Base-by-base conservation (phyloP, 2,888 invertebrate species). In the Chrysodeixis includens region DNA sequence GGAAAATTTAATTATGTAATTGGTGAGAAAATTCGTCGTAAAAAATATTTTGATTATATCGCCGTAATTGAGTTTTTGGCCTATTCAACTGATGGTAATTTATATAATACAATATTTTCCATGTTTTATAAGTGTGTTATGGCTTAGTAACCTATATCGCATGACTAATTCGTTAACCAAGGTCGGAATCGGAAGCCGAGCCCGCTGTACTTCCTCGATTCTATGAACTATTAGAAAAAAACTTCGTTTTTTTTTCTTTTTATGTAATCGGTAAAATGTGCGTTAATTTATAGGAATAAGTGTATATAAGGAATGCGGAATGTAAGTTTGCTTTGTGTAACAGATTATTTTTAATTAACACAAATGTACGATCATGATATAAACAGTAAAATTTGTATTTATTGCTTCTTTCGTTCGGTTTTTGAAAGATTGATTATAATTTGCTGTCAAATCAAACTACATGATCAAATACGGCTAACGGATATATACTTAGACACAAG, bases 101-200 rank as follows among this genome's bases (percentile, higher is more conserved):
- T 35, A 62, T 66, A 60, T 58, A 69, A 65, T 35, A 44, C 56
- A 46, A 40, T n/a, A 60, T 69, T 69, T 65, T 30, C 60, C 32
- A 69, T 62, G 56, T 56, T 62, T 46, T 57, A 46, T 44, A 61
- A 76, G 54, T 56, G 63, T 60, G 59, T 35, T 59, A 66, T 59
- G 53, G 53, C 52, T 59, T 49, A 67, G 30, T 51, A 59, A 49
- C 61, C 59, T 58, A 49, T 64, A 71, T 69, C 72, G 57, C 46
- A 64, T 64, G 56, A 52, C 57, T 69, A 69, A 55, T 78, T 77
- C 71, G 66, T 59, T 16, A 35, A 30, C 68, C 72, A 77, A 78
- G 69, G 77, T 72, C 62, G 55, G 30, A 60, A 56, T 68, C 56
- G 60, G 66, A 75, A 78, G 66, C 59, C 78, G 54, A 66, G 32